Evolutionary conservation across 1,140 invertebrate genomes (phyloP).

Genomic region (Pomacea maculata): DNA sequence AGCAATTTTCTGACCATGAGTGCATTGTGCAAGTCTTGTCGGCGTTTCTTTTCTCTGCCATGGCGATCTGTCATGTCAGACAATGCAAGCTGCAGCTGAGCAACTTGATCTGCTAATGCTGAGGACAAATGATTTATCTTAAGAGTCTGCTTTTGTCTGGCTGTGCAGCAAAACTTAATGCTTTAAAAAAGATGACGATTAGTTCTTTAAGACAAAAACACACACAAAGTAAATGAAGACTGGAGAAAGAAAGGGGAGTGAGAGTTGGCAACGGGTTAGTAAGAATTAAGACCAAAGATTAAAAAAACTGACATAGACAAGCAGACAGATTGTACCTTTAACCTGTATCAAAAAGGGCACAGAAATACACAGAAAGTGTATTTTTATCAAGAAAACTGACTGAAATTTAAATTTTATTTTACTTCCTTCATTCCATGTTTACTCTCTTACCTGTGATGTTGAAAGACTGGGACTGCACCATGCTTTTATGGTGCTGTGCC

Average conservation of each 20-base stretch:
- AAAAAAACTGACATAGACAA: background rate
- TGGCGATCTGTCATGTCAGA: constrained; percentile 54
- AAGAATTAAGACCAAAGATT: background rate
- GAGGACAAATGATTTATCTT: constrained; percentile 7
- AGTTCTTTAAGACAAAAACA: too few species aligned
- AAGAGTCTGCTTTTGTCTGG: too few species aligned
- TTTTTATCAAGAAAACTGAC: too few species aligned
- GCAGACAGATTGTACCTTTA: too few species aligned
- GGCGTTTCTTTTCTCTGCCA: constrained; percentile 55
- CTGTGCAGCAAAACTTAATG: too few species aligned
- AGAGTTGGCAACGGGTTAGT: background rate
- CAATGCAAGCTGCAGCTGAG: constrained; percentile 40
- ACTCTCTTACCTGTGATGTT: constrained; percentile 36
- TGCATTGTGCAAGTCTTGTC: constrained; percentile 58
- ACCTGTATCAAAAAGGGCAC: too few species aligned
- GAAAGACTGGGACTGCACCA: constrained; percentile 48
- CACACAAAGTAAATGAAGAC: background rate
- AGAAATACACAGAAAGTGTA: too few species aligned
- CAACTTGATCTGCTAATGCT: constrained; percentile 48
- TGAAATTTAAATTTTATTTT: too few species aligned
- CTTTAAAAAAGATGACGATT: too few species aligned
- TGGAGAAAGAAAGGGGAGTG: background rate
- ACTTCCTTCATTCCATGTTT: background rate
- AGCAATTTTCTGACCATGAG: constrained; percentile 51
- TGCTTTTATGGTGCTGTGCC: constrained; percentile 43